phyloP scores from a whole-genome alignment of 2,888 invertebrate species.

The Pyralis farinalis region DNA sequence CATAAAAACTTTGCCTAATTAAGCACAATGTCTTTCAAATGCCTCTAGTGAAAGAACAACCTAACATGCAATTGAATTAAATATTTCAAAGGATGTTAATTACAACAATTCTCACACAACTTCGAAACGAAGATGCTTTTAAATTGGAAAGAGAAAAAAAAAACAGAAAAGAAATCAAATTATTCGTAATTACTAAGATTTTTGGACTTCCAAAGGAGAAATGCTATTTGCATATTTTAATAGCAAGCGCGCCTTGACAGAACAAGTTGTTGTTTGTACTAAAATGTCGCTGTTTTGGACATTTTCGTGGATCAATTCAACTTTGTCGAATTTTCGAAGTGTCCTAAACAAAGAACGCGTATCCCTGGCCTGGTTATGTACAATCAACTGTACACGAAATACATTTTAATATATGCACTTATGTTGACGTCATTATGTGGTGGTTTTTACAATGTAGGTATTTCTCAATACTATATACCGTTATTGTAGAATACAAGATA shows the following conservation, averaged over 20 bases:
- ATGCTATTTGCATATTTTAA: slow-evolving; percentile 16
- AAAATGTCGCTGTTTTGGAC: slow-evolving; percentile 4
- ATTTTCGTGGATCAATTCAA: slow-evolving; percentile 8
- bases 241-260: slow-evolving; percentile 12
- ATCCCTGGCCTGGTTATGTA: no score
- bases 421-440: no score
- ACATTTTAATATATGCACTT: no score
- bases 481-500: no score
- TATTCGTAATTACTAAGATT: slow-evolving; percentile 14
- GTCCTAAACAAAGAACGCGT: background rate
- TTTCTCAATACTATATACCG: no score
- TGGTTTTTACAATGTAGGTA: no score
- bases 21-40: no score
- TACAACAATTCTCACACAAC: background rate
- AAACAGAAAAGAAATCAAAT: slow-evolving; percentile 11
- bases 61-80: background rate
- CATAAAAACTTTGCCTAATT: no score
- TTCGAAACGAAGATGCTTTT: background rate
- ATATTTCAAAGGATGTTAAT: background rate
- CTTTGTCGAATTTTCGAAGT: background rate
- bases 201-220: slow-evolving; percentile 9
- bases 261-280: slow-evolving; percentile 13
- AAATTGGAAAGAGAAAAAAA: slow-evolving; percentile 3
- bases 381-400: no score
- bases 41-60: no score